Percentiles rank a stretch among this genome's conserved stretches.
phyloP scores from a whole-genome alignment of 2,797 vertebrate genomes.

The Tympanoctomys barrerae region DNA sequence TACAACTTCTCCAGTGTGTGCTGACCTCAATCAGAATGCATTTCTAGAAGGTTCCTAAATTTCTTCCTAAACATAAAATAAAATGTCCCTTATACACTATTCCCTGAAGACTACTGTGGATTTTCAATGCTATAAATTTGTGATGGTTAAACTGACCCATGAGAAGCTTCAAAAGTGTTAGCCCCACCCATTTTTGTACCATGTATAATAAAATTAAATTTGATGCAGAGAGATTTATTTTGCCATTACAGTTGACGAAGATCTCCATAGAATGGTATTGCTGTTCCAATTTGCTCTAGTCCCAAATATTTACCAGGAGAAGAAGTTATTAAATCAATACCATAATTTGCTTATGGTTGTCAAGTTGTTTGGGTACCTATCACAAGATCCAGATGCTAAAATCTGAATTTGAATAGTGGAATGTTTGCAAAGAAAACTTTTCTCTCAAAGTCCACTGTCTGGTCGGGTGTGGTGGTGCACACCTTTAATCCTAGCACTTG shows the following conservation, averaged over 20 bases:
- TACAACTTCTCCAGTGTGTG: not conserved
- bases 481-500: not conserved
- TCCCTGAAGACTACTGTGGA: conserved; percentile 91
- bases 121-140: conserved; percentile 90
- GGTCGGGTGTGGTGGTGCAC: not conserved
- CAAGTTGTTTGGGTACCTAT: conserved; percentile 95
- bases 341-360: conserved; percentile 93
- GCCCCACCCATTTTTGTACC: conserved; percentile 93
- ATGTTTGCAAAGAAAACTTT: conserved; percentile 95
- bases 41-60: conserved; percentile 89
- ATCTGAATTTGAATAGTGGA: conserved; percentile 87
- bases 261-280: conserved; percentile 93
- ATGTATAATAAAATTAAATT: conserved; percentile 97
- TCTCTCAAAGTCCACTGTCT: conserved; percentile 90
- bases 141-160: conserved; percentile 92
- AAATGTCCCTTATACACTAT: conserved; percentile 86
- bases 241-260: conserved; percentile 90
- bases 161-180: conserved; percentile 93
- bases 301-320: conserved; percentile 91
- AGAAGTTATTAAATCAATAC: conserved; percentile 95
- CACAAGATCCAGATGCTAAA: conserved; percentile 91
- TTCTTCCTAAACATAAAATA: conserved; percentile 90
- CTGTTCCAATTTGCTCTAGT: conserved; percentile 92
- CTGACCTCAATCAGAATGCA: not conserved
- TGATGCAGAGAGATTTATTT: conserved; percentile 93